These are phyloP conservation scores for Himantopus leucocephalus DNA, from an alignment of 2,113 vertebrate species.

Conservation along the genomic window DNA sequence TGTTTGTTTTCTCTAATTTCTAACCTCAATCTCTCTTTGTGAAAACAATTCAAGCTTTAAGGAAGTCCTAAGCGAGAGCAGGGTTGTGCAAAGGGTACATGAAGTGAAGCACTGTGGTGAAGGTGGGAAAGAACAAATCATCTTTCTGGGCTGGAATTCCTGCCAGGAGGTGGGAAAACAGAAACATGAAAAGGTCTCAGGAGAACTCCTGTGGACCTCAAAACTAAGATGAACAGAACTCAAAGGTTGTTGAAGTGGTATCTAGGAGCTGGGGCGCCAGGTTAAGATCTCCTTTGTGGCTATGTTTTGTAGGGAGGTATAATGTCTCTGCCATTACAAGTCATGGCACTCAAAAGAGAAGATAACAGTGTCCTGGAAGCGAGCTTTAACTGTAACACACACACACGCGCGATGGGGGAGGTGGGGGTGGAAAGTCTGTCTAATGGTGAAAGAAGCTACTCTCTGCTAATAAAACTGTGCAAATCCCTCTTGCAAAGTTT, in stretches of 20 bases:
- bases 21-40: background rate
- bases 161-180: background rate
- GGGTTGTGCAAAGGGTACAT: background rate
- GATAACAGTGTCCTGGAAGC: background rate
- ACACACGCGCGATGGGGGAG: rapidly evolving
- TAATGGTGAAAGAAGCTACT: background rate
- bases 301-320: background rate
- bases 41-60: background rate
- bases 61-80: background rate
- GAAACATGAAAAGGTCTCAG: background rate
- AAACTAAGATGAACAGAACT: background rate
- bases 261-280: background rate
- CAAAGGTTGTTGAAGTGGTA: background rate
- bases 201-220: background rate
- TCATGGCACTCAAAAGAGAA: background rate
- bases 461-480: background rate
- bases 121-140: background rate
- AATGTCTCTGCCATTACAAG: background rate
- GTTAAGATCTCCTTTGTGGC: background rate
- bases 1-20: background rate
- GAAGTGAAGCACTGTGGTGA: background rate
- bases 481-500: background rate
- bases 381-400: background rate
- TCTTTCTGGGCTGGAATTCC: background rate
- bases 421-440: background rate